Conservation (phyloP, 2,113 vertebrate species). For the Cephalopterus ornatus region DNA sequence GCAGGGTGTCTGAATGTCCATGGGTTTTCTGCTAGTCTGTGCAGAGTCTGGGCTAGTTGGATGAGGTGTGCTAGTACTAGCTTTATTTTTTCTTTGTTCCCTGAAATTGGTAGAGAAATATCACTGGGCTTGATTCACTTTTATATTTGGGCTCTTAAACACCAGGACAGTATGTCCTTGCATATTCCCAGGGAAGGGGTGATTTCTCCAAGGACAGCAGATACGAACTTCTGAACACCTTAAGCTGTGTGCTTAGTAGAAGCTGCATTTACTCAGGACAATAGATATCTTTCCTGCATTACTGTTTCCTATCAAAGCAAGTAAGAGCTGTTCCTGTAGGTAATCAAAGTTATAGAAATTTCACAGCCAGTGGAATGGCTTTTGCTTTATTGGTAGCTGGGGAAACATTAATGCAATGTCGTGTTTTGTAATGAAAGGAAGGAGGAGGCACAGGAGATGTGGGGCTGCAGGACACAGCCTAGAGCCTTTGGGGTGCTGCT, state of each 20-base stretch:
- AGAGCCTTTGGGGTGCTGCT: not conserved
- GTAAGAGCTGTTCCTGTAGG: not conserved
- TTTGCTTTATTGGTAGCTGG: not conserved
- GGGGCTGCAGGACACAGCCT: not conserved
- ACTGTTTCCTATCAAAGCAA: not conserved
- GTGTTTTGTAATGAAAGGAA: not conserved
- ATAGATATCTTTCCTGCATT: not conserved
- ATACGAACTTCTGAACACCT: not conserved
- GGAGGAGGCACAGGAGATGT: not conserved
- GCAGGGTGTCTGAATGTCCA: not conserved
- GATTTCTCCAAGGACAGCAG: not conserved
- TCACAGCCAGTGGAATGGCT: not conserved
- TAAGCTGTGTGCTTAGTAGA: not conserved
- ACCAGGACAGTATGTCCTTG: not conserved
- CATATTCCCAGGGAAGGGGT: rapidly evolving
- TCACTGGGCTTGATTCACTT: not conserved
- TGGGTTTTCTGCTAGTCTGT: not conserved
- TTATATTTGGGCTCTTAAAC: not conserved
- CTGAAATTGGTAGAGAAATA: not conserved
- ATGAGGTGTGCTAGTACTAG: not conserved
- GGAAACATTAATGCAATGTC: not conserved
- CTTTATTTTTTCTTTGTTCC: not conserved
- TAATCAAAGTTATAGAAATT: not conserved
- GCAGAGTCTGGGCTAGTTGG: not conserved
- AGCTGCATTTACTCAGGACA: not conserved